These are phyloP conservation scores for Perca fluviatilis DNA, from an alignment of 2,113 vertebrate genomes.

Conservation along the genomic window DNA sequence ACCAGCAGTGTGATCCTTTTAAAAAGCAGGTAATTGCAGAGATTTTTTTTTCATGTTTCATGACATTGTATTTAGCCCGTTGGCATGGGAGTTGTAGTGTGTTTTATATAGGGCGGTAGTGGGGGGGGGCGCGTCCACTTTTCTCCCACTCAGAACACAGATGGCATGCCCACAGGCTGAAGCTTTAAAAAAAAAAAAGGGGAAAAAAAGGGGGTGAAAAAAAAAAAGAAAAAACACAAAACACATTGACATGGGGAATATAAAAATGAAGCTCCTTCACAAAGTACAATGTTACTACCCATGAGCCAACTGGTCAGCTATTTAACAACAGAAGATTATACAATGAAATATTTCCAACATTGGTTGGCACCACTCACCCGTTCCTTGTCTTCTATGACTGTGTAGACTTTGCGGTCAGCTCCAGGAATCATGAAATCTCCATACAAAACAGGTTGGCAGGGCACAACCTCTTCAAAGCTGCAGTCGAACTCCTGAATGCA, in stretches of 20 bases:
- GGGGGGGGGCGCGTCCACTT: too few relatives aligned
- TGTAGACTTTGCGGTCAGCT: conserved; percentile 85
- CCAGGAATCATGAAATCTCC: conserved; percentile 92
- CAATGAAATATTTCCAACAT: not conserved
- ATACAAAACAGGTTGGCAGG: conserved; percentile 88
- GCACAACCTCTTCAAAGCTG: conserved; percentile 85
- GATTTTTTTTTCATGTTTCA: not conserved
- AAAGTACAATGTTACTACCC: not conserved
- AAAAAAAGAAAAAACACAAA: too few relatives aligned
- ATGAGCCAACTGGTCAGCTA: not conserved
- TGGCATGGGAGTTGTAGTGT: not conserved
- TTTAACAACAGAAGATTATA: not conserved
- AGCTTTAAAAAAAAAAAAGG: too few relatives aligned
- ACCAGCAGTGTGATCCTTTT: not conserved
- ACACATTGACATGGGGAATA: not conserved
- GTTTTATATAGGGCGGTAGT: too few relatives aligned
- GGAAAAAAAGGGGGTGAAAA: too few relatives aligned
- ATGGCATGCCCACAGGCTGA: too few relatives aligned
- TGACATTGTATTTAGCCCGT: not conserved
- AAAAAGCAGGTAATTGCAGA: not conserved
- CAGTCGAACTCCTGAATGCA: conserved; percentile 85
- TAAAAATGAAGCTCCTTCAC: not conserved
- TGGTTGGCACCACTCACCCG: conserved; percentile 79
- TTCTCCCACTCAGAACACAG: too few relatives aligned
- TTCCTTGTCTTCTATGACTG: conserved; percentile 84